phyloP scores from a whole-genome alignment of 2,888 invertebrate genomes.

The Clitarchus hookeri region DNA sequence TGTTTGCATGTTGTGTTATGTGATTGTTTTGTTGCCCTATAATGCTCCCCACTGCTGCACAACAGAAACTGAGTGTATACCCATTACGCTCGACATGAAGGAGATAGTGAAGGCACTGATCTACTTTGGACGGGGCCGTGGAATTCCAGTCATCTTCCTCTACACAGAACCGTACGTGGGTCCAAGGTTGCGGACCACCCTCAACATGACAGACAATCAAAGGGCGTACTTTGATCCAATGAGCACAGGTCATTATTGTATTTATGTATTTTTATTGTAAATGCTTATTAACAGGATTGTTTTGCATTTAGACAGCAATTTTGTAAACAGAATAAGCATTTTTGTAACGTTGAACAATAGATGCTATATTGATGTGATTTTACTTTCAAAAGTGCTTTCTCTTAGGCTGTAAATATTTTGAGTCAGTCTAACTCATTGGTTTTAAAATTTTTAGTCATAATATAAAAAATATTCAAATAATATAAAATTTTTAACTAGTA shows the following conservation, averaged over 20 bases:
- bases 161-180: slow-evolving; percentile 15
- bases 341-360: no score
- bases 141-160: slow-evolving; percentile 16
- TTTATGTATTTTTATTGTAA: no score
- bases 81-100: background rate
- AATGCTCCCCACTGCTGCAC: slow-evolving; percentile 14
- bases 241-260: background rate
- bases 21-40: background rate
- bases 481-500: no score
- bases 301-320: no score
- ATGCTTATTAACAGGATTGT: no score
- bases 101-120: slow-evolving; percentile 22
- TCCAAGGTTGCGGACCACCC: background rate
- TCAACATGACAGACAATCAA: slow-evolving; percentile 4
- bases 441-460: no score
- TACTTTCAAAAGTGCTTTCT: no score
- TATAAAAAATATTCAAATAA: no score
- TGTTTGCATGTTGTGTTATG: background rate
- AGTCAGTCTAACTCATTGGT: no score
- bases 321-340: no score
- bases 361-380: no score
- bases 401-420: no score
- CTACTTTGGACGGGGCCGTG: slow-evolving; percentile 17
- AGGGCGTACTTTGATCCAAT: slow-evolving; percentile 16
- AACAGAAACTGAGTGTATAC: slow-evolving; percentile 16